A percentile compares a stretch with the other conserved stretches of the same genome.
Conservation (phyloP, 1,140 invertebrate genomes). For the Formica selysi region DNA sequence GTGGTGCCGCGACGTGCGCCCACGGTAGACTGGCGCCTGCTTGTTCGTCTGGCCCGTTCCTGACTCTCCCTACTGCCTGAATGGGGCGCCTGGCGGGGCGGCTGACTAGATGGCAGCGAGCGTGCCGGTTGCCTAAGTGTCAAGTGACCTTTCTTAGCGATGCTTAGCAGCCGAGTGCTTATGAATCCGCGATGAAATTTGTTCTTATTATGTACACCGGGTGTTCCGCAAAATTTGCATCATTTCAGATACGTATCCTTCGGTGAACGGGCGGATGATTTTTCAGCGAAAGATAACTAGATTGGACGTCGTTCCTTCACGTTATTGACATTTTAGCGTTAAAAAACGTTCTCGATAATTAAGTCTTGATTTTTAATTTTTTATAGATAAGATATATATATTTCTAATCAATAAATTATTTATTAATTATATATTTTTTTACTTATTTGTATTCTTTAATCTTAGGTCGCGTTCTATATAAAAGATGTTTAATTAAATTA, state of each 20-base stretch:
- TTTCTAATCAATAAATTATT: constrained; percentile 12
- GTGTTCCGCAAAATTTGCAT: background rate
- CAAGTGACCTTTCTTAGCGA: constrained; percentile 68
- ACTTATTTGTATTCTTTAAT: background rate
- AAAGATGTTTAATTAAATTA: constrained; percentile 16
- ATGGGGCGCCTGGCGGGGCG: constrained; percentile 65
- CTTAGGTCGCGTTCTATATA: background rate
- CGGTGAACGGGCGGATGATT: background rate
- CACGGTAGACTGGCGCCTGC: constrained; percentile 83
- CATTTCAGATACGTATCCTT: background rate
- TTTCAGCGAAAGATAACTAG: background rate
- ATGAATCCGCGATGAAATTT: constrained; percentile 33
- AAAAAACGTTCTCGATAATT: background rate
- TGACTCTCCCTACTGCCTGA: constrained; percentile 83
- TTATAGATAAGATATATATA: background rate
- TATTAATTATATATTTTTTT: background rate
- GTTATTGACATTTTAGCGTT: background rate
- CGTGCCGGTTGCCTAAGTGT: constrained; percentile 36
- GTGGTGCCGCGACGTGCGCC: constrained; percentile 81
- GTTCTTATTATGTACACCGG: constrained; percentile 33
- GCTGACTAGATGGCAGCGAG: constrained; percentile 65
- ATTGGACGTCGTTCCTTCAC: background rate
- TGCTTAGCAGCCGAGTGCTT: constrained; percentile 62
- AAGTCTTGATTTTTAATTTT: background rate
- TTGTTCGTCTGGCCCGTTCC: constrained; percentile 82